Conservation (phyloP, 1,140 invertebrate species). For the Aphaenogaster floridana region DNA sequence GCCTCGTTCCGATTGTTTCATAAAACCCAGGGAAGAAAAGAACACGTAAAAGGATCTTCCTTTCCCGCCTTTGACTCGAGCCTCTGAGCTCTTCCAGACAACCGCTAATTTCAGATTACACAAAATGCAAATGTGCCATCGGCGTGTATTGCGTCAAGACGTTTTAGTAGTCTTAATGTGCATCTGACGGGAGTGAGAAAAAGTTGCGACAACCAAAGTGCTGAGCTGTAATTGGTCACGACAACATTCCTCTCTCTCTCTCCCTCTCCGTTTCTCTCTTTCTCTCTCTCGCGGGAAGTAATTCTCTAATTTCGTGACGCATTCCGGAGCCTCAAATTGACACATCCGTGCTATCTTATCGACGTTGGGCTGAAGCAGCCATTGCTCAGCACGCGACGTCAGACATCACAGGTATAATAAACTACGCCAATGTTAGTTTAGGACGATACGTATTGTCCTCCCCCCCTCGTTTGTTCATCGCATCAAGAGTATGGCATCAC, state of each 20-base stretch:
- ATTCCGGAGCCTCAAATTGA: not conserved
- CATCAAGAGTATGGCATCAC: slow-evolving; percentile 41
- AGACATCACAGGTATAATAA: slow-evolving; percentile 24
- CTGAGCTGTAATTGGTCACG: not conserved
- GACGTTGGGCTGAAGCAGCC: not conserved
- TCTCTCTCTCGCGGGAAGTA: not conserved
- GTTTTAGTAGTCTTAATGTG: not conserved
- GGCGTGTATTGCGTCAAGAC: not conserved
- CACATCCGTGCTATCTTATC: slow-evolving; percentile 51
- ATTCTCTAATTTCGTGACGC: slow-evolving; percentile 18
- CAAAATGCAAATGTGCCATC: slow-evolving; percentile 27
- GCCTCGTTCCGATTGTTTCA: not conserved
- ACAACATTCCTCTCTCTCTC: not conserved
- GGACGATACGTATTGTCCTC: not conserved
- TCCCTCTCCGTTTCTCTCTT: not conserved
- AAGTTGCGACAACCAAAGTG: not conserved
- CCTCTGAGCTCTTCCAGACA: not conserved
- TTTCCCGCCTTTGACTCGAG: not conserved
- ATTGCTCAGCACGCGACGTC: not conserved
- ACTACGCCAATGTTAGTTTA: slow-evolving; percentile 36
- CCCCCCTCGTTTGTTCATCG: slow-evolving; percentile 12
- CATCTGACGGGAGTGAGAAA: slow-evolving; percentile 1
- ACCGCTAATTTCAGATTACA: slow-evolving; percentile 26
- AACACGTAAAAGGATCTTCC: not conserved
- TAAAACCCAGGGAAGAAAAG: not conserved